Evolutionary conservation across 2,888 invertebrate species (phyloP), one percentile per base, ranked within the genome.

Genomic region (Muschampia plurimacula): DNA sequence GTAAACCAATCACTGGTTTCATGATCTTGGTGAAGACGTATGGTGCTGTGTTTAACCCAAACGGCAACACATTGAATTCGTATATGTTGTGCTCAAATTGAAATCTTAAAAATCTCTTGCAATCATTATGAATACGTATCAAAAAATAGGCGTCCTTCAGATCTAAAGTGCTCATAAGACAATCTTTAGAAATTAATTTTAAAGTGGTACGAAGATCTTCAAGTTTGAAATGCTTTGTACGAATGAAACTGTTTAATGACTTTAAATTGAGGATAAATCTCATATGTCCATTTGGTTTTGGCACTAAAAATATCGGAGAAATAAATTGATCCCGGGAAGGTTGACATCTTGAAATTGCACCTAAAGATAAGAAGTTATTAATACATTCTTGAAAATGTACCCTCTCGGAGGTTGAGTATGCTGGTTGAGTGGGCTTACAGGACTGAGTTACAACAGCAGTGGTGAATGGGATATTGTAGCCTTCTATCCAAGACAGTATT

Each of bases 51-150:
- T 22, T 22, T 22, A 22, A 22, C 22, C 22, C 22, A 22, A 22
- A 22, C 22, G 22, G 22, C 22, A 22, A 22, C 22, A 22, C 22
- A 22, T 22, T 22, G 22, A 22, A 22, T 22, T 22, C 22, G 22
- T 22, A 22, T 22, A 22, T 22, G 22, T 22, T 22, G 22, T 22
- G 22, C 22, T 22, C 22, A 15, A 62, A 62, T 62, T 62, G 6
- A 60, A 77, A 77, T 6, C 77, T 59, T 13, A 78, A 64, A 28
- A 74, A 77, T 52, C 77, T 79, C 67, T 67, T 74, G n/a, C 57
- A 28, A 12, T 41, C 10, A 22, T 66, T 22, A 59, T 65, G 28
- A 59, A 76, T 69, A 9, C 67, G 68, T 9, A 76, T 32, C 8
- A 76, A 65, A 63, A 74, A 75, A 62, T 74, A 76, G 6, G 76